phyloP scores from a whole-genome alignment of 2,888 invertebrate species.

The Xanthia icteritia region DNA sequence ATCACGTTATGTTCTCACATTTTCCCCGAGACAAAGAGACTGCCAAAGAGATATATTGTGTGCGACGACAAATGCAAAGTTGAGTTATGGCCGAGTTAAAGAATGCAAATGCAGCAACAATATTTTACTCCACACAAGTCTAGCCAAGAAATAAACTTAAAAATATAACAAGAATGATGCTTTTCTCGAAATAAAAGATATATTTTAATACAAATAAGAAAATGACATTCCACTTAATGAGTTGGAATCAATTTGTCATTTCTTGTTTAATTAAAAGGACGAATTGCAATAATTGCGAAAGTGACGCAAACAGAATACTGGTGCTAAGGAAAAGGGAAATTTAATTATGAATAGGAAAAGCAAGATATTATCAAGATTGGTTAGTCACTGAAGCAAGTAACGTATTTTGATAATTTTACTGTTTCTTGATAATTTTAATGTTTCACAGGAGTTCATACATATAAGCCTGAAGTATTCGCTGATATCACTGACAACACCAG shows the following conservation, averaged over 20 bases:
- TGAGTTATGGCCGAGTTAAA: conserved; percentile 1
- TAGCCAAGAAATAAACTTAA: conserved; percentile 5
- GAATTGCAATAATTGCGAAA: conserved; percentile 19
- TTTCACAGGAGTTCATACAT: neutral
- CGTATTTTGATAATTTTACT: neutral
- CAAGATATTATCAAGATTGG: neutral
- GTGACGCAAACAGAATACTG: conserved; percentile 23
- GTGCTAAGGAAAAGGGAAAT: conserved; percentile 28
- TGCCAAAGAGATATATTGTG: conserved; percentile 41
- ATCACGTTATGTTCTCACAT: conserved; percentile 72
- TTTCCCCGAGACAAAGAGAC: conserved; percentile 71
- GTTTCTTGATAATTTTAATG: neutral
- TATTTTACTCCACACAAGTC: conserved; percentile 21
- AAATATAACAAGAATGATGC: neutral
- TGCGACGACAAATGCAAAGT: conserved; percentile 42
- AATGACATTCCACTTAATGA: neutral
- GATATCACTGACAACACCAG: neutral
- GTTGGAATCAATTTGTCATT: conserved; percentile 1
- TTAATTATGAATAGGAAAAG: neutral
- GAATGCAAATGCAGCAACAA: conserved; percentile 34
- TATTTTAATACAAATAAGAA: neutral
- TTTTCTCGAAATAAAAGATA: conserved; percentile 10
- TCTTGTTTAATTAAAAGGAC: conserved; percentile 16
- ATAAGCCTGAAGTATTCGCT: neutral
- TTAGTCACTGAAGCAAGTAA: conserved; percentile 8